A percentile compares a stretch with the other conserved stretches of the same genome.
These are phyloP conservation scores for Drosophila austrosaltans DNA, from an alignment of 2,888 invertebrate species.

Conservation along the genomic window DNA sequence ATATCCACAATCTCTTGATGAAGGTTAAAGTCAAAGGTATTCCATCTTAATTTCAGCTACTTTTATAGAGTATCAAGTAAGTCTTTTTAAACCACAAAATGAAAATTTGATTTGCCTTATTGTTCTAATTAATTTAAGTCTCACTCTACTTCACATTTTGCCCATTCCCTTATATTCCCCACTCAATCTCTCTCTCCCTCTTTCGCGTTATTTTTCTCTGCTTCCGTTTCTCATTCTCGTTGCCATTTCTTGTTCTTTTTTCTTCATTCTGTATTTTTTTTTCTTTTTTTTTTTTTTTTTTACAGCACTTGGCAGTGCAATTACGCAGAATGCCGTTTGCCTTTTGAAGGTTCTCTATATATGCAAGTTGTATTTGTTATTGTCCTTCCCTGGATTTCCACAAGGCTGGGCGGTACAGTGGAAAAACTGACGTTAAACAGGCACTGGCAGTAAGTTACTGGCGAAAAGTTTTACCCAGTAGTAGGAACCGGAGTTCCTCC, in stretches of 20 bases:
- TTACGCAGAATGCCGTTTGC: slow-evolving; percentile 53
- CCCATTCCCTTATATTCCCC: neutral
- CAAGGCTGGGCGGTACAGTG: slow-evolving; percentile 23
- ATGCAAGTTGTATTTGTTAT: slow-evolving; percentile 5
- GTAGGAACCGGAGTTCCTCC: slow-evolving; percentile 14
- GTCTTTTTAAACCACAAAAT: slow-evolving; percentile 6
- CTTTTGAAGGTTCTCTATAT: slow-evolving; percentile 38
- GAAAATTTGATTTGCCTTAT: slow-evolving; percentile 19
- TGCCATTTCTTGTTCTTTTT: neutral
- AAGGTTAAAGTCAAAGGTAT: neutral
- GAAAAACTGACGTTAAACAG: slow-evolving; percentile 42
- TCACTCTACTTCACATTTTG: neutral
- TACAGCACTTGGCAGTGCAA: slow-evolving; percentile 52
- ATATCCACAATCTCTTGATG: neutral
- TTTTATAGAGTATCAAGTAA: neutral
- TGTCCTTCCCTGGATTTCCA: neutral
- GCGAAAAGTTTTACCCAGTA: slow-evolving; percentile 32
- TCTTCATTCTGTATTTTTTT: neutral
- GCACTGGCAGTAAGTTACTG: slow-evolving; percentile 50
- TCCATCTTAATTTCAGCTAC: neutral
- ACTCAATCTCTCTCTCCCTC: neutral
- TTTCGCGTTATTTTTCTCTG: neutral
- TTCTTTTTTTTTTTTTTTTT: slow-evolving; percentile 18
- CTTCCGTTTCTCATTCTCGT: slow-evolving; percentile 5
- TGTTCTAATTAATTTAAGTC: slow-evolving; percentile 48